Percentiles rank a stretch among this genome's conserved stretches.
These are phyloP conservation scores for Leptopilina drosophilae DNA, from an alignment of 2,888 invertebrate species.

Conservation along the genomic window DNA sequence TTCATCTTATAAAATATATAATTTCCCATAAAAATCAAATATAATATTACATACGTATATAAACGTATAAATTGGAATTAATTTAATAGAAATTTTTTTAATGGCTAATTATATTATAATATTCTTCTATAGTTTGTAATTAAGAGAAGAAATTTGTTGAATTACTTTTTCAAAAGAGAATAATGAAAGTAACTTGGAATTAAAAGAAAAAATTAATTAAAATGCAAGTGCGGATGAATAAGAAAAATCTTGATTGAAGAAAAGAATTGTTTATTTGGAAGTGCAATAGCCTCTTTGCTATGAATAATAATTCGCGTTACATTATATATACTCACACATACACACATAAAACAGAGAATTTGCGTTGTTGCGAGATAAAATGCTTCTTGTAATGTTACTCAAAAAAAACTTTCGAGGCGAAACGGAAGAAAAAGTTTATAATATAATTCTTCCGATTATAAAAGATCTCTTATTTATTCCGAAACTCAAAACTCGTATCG, in stretches of 20 bases:
- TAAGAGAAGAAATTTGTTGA: not conserved
- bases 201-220: conserved; percentile 19
- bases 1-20: too few species aligned
- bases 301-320: conserved; percentile 22
- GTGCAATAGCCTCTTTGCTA: not conserved
- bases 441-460: conserved; percentile 13
- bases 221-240: not conserved
- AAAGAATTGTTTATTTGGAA: conserved; percentile 8
- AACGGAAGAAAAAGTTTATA: conserved; percentile 19
- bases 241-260: conserved; percentile 10
- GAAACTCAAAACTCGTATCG: not conserved
- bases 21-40: too few species aligned
- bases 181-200: conserved; percentile 17
- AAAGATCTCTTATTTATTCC: conserved; percentile 14
- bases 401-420: conserved; percentile 36
- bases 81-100: conserved; percentile 3
- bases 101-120: not conserved
- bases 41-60: too few species aligned
- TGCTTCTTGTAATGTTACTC: conserved; percentile 14
- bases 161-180: conserved; percentile 11
- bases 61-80: not conserved
- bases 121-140: not conserved
- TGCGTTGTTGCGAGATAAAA: conserved; percentile 20
- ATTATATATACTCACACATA: not conserved
- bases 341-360: too few species aligned